These are phyloP conservation scores for Stomatorhinus walkeri DNA, from an alignment of 2,797 vertebrate genomes.

Conservation along the genomic window DNA sequence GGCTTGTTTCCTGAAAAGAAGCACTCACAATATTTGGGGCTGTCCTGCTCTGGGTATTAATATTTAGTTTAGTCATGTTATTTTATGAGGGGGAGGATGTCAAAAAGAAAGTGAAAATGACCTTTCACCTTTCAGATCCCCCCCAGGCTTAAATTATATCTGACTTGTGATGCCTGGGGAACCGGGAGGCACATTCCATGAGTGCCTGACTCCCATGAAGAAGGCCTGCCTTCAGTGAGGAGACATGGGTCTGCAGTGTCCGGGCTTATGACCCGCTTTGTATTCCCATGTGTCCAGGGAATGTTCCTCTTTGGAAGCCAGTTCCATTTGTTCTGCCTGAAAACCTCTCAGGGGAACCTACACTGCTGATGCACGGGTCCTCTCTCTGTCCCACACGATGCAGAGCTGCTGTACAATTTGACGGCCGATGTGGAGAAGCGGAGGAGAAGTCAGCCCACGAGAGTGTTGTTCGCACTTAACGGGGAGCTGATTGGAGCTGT, in stretches of 20 bases:
- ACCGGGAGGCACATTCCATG: not conserved
- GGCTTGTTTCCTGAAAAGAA: conserved; percentile 31
- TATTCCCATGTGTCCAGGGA: not conserved
- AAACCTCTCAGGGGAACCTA: not conserved
- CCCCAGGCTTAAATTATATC: not conserved
- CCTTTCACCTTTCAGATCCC: conserved; percentile 3
- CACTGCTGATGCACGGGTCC: not conserved
- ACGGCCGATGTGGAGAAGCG: conserved; percentile 85
- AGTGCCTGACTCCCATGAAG: conserved; percentile 8
- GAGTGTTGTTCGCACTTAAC: conserved; percentile 76
- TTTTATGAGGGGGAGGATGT: not conserved
- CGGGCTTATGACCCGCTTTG: not conserved
- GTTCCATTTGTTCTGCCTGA: not conserved
- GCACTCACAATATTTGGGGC: conserved; percentile 15
- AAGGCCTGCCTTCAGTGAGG: conserved; percentile 5
- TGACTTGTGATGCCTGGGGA: conserved; percentile 8
- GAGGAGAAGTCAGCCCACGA: conserved; percentile 70
- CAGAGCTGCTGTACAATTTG: conserved; percentile 84
- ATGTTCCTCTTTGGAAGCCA: not conserved
- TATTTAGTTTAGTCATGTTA: not conserved
- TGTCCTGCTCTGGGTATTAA: not conserved
- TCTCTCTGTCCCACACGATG: conserved; percentile 9
- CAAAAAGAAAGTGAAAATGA: conserved; percentile 3
- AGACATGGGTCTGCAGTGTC: not conserved
- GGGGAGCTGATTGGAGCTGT: conserved; percentile 74